Evolutionary conservation across 2,888 invertebrate species (phyloP).

Genomic region (Bruchidius siliquastri): DNA sequence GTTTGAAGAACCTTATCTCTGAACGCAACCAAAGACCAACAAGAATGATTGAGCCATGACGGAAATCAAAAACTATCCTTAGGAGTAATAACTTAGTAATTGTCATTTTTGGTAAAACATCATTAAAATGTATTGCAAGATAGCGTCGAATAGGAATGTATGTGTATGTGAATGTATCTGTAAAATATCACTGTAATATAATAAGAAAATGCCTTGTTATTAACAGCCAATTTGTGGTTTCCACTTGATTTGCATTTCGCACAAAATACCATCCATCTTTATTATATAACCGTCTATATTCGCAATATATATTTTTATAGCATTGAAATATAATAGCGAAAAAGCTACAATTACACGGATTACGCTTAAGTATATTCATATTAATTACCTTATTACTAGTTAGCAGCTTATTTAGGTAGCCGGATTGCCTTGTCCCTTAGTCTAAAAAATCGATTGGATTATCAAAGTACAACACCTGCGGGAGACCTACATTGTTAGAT

Average conservation of each 20-base stretch:
- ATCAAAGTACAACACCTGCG: not conserved
- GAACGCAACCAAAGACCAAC: too few relatives aligned
- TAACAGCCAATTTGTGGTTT: not conserved
- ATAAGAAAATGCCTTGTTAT: not conserved
- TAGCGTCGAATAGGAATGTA: too few relatives aligned
- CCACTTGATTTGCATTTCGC: not conserved
- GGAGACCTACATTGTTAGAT: not conserved
- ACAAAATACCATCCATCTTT: not conserved
- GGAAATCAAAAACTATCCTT: too few relatives aligned
- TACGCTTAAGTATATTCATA: not conserved
- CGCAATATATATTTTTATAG: not conserved
- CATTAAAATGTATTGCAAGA: too few relatives aligned
- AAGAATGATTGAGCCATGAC: too few relatives aligned
- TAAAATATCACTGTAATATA: not conserved
- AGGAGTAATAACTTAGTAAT: too few relatives aligned
- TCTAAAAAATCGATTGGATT: not conserved
- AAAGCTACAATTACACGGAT: not conserved
- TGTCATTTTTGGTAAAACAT: too few relatives aligned
- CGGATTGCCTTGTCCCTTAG: not conserved
- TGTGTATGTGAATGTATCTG: too few relatives aligned
- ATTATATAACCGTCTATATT: not conserved
- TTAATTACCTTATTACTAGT: not conserved
- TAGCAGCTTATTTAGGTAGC: not conserved
- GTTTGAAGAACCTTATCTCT: too few relatives aligned
- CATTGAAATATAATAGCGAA: too few relatives aligned